Percentiles rank a stretch among this genome's conserved stretches.
Evolutionary conservation across 2,888 invertebrate species (phyloP).

Genomic region (Leptinotarsa juncta): DNA sequence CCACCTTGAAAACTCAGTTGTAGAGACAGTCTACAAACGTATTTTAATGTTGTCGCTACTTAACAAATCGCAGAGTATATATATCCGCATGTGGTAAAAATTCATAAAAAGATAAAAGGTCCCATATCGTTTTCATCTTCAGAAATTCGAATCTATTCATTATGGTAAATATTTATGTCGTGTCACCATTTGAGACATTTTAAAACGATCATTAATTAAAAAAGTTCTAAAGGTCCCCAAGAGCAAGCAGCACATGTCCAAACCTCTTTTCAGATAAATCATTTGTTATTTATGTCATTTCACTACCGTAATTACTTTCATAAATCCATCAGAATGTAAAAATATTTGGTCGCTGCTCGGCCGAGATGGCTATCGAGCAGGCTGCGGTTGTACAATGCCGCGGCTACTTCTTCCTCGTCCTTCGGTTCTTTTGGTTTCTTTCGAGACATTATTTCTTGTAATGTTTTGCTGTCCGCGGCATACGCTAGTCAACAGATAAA

Average conservation of each 20-base stretch:
- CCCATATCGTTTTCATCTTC: conserved; percentile 42
- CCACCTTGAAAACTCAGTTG: not conserved
- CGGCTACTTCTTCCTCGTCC: conserved; percentile 40
- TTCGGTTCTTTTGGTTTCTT: conserved; percentile 34
- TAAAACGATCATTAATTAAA: conserved; percentile 52
- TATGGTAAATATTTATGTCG: conserved; percentile 47
- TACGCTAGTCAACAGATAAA: conserved; percentile 18
- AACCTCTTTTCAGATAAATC: conserved; percentile 53
- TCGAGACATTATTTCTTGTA: conserved; percentile 41
- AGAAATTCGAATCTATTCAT: conserved; percentile 43
- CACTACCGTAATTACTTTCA: conserved; percentile 61
- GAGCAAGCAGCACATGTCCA: conserved; percentile 44
- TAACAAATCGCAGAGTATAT: conserved; percentile 18
- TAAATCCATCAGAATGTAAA: conserved; percentile 60
- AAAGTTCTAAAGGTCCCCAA: conserved; percentile 43
- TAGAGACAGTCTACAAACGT: not conserved
- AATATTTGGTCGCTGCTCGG: conserved; percentile 55
- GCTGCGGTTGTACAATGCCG: conserved; percentile 34
- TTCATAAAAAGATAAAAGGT: conserved; percentile 30
- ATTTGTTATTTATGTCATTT: conserved; percentile 61
- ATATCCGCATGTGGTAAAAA: conserved; percentile 26
- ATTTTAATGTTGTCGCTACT: conserved; percentile 2
- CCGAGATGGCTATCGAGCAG: conserved; percentile 56
- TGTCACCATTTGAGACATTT: conserved; percentile 51
- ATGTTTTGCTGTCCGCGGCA: conserved; percentile 28